phyloP scores from a whole-genome alignment of 2,797 vertebrate species.

The Manis javanica region DNA sequence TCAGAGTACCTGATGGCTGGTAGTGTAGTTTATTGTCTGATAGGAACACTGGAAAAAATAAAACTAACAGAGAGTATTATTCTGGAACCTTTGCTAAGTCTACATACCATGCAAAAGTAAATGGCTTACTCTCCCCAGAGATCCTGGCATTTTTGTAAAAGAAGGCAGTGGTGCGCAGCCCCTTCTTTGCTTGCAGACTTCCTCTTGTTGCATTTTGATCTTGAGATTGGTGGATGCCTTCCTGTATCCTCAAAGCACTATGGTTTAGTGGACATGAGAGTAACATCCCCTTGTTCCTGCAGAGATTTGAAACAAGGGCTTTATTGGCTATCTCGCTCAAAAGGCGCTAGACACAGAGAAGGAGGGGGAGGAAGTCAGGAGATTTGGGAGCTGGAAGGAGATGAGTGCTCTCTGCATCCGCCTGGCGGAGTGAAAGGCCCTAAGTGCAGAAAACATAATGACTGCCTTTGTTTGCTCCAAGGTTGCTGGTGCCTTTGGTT shows the following conservation, averaged over 20 bases:
- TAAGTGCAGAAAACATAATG: constrained; percentile 65
- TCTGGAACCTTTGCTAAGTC: not conserved
- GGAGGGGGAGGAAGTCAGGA: constrained; percentile 78
- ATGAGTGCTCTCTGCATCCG: constrained; percentile 79
- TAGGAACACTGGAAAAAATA: not conserved
- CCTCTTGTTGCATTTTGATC: constrained; percentile 55
- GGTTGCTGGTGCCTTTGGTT: constrained; percentile 68
- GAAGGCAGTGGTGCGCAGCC: not conserved
- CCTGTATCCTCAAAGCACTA: constrained; percentile 74
- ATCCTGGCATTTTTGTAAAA: constrained; percentile 12
- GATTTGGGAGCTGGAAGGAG: constrained; percentile 77
- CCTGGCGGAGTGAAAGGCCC: constrained; percentile 57
- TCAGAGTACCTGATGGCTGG: not conserved
- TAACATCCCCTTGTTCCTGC: constrained; percentile 61
- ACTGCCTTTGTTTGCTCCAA: constrained; percentile 68
- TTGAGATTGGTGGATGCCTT: constrained; percentile 45
- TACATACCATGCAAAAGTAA: not conserved
- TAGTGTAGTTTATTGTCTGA: not conserved
- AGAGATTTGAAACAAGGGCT: constrained; percentile 74
- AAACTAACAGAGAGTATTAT: not conserved
- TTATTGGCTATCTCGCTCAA: constrained; percentile 71
- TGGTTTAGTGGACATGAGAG: constrained; percentile 54
- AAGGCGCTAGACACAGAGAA: constrained; percentile 67
- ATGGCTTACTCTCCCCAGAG: not conserved
- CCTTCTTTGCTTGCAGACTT: constrained; percentile 11